Evolutionary conservation across 2,113 vertebrate species (phyloP), one percentile per base, ranked within the genome.

Genomic region (Megatriorchis doriae): DNA sequence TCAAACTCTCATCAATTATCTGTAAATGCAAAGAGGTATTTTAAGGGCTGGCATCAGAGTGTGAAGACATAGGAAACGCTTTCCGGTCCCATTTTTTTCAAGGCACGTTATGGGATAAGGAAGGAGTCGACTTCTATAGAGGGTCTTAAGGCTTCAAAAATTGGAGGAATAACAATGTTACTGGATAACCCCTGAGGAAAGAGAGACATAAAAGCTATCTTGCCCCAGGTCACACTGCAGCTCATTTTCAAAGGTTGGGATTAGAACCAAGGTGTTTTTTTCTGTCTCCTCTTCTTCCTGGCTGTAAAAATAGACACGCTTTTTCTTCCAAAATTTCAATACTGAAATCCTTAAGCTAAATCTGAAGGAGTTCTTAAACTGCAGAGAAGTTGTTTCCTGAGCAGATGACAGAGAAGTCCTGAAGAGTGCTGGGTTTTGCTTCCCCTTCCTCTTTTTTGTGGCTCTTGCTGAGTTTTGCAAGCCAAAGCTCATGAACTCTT

Each of bases 361-460:
- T 78, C 55, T 73, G 55, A 83, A 83, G 53, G n/a, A 52, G 38
- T 90, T 90, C 31, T 88, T 81, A 67, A 81, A 61, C 68, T 32
- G 40, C 18, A 29, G 79, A 88, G 11, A 83, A 86, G 16, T 59
- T 34, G 43, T 84, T 92, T 92, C 55, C 61, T 92, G 86, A 67
- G 32, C 50, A 83, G 82, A 26, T 62, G 55, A 68, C 10, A 42
- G 59, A 34, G 40, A 61, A 59, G 43, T 84, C 61, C 40, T 45
- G 40, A 87, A 31, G 16, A 68, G 55, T 58, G 21, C 19, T 5
- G 36, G 31, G 29, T 88, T 93, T 87, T 95, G 36, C 90, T 93
- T 96, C 94, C 90, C 82, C 81, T 92, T 93, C 86, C 42, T 66
- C 34, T 93, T 77, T 79, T 79, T 47, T 56, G 88, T 75, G 61